Evolutionary conservation across 1,140 invertebrate species (phyloP).

Genomic region (Papilio helenus): DNA sequence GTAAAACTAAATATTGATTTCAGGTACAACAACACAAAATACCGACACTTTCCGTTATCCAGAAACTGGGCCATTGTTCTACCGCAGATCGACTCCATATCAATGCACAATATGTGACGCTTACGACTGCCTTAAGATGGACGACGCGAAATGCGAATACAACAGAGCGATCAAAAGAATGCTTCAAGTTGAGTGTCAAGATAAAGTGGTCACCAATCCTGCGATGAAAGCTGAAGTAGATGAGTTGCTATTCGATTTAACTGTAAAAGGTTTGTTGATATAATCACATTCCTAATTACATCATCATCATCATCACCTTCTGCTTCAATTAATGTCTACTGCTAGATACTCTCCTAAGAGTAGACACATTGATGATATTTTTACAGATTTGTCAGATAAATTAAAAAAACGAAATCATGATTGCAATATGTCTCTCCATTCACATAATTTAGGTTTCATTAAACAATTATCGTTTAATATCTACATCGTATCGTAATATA

Average conservation of each 20-base stretch:
- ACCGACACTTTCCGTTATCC: background rate
- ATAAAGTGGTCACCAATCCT: conserved; percentile 26
- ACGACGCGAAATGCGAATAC: conserved; percentile 52
- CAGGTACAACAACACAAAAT: background rate
- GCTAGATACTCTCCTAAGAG: background rate
- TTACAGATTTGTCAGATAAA: too few relatives aligned
- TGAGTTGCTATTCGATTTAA: conserved; percentile 46
- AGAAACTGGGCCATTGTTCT: conserved; percentile 13
- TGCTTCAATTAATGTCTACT: background rate
- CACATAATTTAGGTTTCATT: background rate
- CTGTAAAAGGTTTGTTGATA: conserved; percentile 47
- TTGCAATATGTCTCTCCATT: background rate
- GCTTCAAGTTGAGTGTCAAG: conserved; percentile 42
- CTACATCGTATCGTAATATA: background rate
- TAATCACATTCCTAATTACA: background rate
- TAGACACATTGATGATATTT: too few relatives aligned
- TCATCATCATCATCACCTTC: background rate
- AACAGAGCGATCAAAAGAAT: conserved; percentile 46
- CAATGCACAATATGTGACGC: conserved; percentile 54
- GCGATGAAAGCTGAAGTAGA: conserved; percentile 45
- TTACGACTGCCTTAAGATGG: conserved; percentile 46
- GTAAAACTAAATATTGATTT: background rate
- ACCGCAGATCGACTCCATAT: conserved; percentile 15
- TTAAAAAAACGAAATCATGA: background rate
- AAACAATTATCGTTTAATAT: background rate